Percentiles rank a stretch among this genome's conserved stretches.
phyloP scores from a whole-genome alignment of 2,888 invertebrate genomes.

The Paralinhomoeus sp. region DNA sequence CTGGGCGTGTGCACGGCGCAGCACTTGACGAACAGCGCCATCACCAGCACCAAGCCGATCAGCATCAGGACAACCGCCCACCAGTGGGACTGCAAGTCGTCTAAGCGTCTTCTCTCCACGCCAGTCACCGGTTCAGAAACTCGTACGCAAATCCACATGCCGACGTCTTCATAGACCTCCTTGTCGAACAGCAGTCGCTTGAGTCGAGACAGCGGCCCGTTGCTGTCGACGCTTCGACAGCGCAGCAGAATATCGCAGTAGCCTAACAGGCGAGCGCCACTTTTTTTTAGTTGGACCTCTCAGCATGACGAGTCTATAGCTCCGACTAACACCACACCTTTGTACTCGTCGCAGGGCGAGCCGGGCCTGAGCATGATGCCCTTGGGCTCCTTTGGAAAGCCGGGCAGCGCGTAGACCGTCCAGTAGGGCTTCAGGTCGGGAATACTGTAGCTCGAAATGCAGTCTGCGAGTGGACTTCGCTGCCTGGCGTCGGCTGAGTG shows the following conservation, averaged over 20 bases:
- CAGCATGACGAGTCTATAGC: too few species aligned
- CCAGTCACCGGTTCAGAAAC: background rate
- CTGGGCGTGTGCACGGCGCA: conserved; percentile 98
- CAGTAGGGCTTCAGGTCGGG: conserved; percentile 5
- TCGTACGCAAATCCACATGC: conserved; percentile 66
- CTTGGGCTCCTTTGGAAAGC: conserved; percentile 6
- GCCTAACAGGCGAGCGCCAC: conserved; percentile 35
- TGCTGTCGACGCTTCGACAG: conserved; percentile 92
- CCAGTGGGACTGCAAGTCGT: conserved; percentile 49
- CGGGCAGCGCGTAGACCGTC: too few species aligned
- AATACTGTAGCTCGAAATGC: conserved; percentile 17
- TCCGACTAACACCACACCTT: conserved; percentile 14
- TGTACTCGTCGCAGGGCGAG: conserved; percentile 90
- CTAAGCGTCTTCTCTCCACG: too few species aligned
- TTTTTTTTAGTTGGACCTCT: conserved; percentile 24
- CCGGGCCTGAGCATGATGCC: conserved; percentile 50
- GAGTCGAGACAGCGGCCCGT: conserved; percentile 80
- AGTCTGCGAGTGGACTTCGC: too few species aligned
- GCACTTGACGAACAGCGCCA: conserved; percentile 95
- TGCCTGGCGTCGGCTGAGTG: too few species aligned
- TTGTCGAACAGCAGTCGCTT: conserved; percentile 82
- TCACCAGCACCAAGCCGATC: conserved; percentile 68
- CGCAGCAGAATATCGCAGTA: conserved; percentile 86
- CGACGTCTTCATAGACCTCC: conserved; percentile 60
- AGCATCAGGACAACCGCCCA: conserved; percentile 79